Evolutionary conservation across 2,888 invertebrate species (phyloP), one percentile per base, ranked within the genome.

Genomic region (Blastobasis lacticolella): DNA sequence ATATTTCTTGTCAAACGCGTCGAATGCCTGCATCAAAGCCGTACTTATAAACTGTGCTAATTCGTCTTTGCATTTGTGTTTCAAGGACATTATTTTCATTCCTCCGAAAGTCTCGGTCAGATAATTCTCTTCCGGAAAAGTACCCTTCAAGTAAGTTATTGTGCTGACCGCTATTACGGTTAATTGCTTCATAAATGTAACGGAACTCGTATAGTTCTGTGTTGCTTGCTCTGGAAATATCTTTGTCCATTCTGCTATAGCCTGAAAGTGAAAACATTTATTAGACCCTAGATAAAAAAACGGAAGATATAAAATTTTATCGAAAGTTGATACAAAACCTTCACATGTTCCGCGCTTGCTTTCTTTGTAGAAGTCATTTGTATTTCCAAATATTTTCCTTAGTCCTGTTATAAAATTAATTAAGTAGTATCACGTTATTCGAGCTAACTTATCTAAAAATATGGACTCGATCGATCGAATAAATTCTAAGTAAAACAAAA

Each of bases 1-100:
- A 59, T 81, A 86, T 81, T 79, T 79, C 53, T 82, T 84, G 48
- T 86, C 83, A 47, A 87, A 75, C 1, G 87, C 86, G 8, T 84
- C 80, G 54, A 82, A 84, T n/a, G 84, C 78, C 52, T 79, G 74
- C 5, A 56, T 64, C 7, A 87, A 56, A 1, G 79, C 66, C 0
- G 76, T 72, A 54, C 73, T 80, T 1, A 85, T 55, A 45, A 83
- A 85, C 52, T 84, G 78, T 0, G 83, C 82, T 5, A 73, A 49
- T 44, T 80, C 80, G 52, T 86, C 72, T 0, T 57, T 61, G 54
- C 84, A 84, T 49, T 71, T 73, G 48, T 73, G 71, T 57, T 81
- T 85, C 10, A 87, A 57, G 50, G 84, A 70, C 48, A 63, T 67
- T 10, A 87, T 53, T 37, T 65, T 69, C 0, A 78, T 46, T 0